Conservation (phyloP, 2,888 invertebrate species). For the Mythimna albipuncta region DNA sequence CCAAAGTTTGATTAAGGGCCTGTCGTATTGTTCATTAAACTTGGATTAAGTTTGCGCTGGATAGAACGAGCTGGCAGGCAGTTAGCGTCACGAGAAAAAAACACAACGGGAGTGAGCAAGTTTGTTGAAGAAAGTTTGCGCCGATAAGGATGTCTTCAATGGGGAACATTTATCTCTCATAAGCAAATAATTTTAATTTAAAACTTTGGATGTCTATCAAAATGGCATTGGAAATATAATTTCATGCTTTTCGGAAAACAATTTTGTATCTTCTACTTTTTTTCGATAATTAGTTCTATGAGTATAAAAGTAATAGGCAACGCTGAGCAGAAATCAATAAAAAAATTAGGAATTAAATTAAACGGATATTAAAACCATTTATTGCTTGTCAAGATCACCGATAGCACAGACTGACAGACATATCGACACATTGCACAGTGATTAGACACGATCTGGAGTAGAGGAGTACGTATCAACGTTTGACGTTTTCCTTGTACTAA, state of each 20-base stretch:
- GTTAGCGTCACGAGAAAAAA: conserved; percentile 89
- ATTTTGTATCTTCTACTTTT: neutral
- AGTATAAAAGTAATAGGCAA: too few relatives aligned
- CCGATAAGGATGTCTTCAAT: conserved; percentile 73
- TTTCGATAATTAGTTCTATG: too few relatives aligned
- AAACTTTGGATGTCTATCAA: conserved; percentile 43
- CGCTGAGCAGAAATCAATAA: neutral
- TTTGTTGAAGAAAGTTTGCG: conserved; percentile 78
- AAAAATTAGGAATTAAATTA: conserved; percentile 12
- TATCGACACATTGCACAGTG: conserved; percentile 43
- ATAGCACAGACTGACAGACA: conserved; percentile 43
- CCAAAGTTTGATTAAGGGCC: conserved; percentile 91
- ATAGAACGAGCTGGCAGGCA: conserved; percentile 90
- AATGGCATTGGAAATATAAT: conserved; percentile 4
- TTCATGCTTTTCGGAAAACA: neutral
- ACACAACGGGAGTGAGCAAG: conserved; percentile 77
- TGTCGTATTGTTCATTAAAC: conserved; percentile 91
- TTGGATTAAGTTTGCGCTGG: conserved; percentile 90
- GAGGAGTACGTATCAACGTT: conserved; percentile 16
- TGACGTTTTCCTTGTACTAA: conserved; percentile 43
- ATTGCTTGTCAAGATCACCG: conserved; percentile 52
- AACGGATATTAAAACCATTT: conserved; percentile 36
- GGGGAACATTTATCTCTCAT: conserved; percentile 57
- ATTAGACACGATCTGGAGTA: conserved; percentile 51
- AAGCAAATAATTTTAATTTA: conserved; percentile 55